Percentiles rank a stretch among this genome's conserved stretches.
These are phyloP conservation scores for Mugil cephalus DNA, from an alignment of 2,113 vertebrate species.

Conservation along the genomic window DNA sequence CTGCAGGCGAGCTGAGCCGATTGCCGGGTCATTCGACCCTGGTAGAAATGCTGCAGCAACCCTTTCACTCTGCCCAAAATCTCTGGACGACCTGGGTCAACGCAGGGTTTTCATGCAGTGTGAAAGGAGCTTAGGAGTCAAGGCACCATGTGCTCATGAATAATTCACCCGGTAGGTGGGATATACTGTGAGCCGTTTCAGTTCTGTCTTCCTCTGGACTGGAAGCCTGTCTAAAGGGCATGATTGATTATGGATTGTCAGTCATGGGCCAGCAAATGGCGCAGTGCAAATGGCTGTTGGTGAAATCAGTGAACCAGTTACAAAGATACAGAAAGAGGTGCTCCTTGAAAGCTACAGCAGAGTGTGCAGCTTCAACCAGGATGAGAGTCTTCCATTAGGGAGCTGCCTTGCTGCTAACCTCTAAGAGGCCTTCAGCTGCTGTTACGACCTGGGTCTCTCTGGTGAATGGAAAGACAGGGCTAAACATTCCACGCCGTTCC, in stretches of 20 bases:
- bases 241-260: constrained; percentile 47
- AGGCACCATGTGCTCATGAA: constrained; percentile 39
- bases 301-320: constrained; percentile 17
- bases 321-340: constrained; percentile 3
- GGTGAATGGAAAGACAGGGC: constrained; percentile 9
- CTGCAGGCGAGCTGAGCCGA: too few species aligned
- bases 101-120: too few species aligned
- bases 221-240: constrained; percentile 23
- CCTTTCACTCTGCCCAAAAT: too few species aligned
- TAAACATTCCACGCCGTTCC: not conserved
- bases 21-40: too few species aligned
- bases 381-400: constrained; percentile 14
- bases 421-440: constrained; percentile 10
- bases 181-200: constrained; percentile 9
- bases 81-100: too few species aligned
- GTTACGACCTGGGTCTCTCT: not conserved
- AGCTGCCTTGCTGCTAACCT: constrained; percentile 20
- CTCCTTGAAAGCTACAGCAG: not conserved
- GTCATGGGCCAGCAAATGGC: constrained; percentile 36
- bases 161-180: constrained; percentile 40
- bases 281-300: not conserved
- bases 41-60: too few species aligned
- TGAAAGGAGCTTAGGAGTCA: too few species aligned
- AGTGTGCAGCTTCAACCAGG: constrained; percentile 9
- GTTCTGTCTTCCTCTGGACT: not conserved